Conservation (phyloP, 1,140 invertebrate genomes). For the Leptinotarsa undecemlineata region DNA sequence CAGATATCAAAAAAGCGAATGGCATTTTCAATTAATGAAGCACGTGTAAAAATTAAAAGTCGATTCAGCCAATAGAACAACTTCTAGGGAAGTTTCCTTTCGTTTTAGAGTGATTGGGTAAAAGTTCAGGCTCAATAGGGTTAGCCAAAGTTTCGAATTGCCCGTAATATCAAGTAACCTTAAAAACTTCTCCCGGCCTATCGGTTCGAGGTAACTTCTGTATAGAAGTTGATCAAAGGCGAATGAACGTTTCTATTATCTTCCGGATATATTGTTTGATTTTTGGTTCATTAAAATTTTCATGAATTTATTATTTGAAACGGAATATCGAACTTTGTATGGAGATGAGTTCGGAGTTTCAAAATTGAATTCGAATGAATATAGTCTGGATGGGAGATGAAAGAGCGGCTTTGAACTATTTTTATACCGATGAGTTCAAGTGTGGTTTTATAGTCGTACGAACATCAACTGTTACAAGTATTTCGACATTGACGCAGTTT, state of each 20-base stretch:
- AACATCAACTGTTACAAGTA: too few species aligned
- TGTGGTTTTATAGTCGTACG: too few species aligned
- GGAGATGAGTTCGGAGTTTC: neutral
- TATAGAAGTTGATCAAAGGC: neutral
- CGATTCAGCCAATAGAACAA: neutral
- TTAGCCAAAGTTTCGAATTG: slow-evolving; percentile 6
- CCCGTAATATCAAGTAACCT: slow-evolving; percentile 2
- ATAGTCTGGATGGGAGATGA: neutral
- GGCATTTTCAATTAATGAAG: too few species aligned
- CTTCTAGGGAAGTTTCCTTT: neutral
- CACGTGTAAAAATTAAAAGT: neutral
- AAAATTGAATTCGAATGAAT: neutral
- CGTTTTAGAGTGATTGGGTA: neutral
- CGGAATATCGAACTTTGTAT: neutral
- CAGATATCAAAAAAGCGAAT: too few species aligned
- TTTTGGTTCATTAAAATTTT: neutral
- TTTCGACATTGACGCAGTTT: too few species aligned
- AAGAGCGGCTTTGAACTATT: neutral
- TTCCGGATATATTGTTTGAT: neutral
- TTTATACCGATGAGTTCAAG: too few species aligned
- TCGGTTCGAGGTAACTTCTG: slow-evolving; percentile 4
- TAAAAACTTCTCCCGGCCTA: neutral
- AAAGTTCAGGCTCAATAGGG: neutral
- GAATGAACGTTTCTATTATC: neutral
- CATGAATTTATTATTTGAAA: neutral